Base-by-base conservation (phyloP, 1,140 invertebrate species). In the Steinernema feltiae region DNA sequence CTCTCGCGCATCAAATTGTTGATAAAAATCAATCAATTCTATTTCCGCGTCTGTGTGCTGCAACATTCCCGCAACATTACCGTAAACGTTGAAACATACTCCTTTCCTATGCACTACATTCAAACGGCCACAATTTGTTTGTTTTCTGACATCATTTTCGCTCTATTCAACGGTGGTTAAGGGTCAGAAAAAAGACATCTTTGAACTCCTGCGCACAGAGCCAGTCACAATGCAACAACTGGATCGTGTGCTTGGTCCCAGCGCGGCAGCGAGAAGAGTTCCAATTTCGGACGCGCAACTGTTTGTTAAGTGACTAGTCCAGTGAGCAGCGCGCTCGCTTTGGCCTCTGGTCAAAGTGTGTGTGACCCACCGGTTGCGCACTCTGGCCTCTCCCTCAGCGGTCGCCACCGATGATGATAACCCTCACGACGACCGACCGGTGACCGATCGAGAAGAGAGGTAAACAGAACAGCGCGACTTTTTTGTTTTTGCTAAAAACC, bases 401-500 rank as follows among this genome's bases (percentile, higher is more conserved):
- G n/a, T n/a, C n/a, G 35, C 35, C 35, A 41, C 35, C 18, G n/a
- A 41, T 41, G 35, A 63, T 63, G 53, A 63, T 27, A 46, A 46
- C 53, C 24, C 53, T 63, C 53, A 63, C 53, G 53, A 63, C 53
- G 53, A 3, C 12, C 7, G 7, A 7, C 35, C 7, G 35, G 18
- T 41, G 35, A 7, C 7, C 35, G 18, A 41, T n/a, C n/a, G n/a
- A n/a, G n/a, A n/a, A n/a, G n/a, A n/a, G 41, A 12, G 53, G 53
- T 63, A 63, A 63, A 63, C 53, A 63, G 53, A 18, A 41, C 35
- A 7, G 35, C 35, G 18, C 41, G 41, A 46, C 41, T 63, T 63
- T 63, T 63, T 63, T 63, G 53, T 63, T 63, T 63, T 63, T 3
- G 53, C 53, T 27, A 15, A 63, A 63, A 63, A n/a, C n/a, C n/a